Base-by-base conservation (phyloP, 2,888 invertebrate genomes). In the Cryptocephalus moraei region DNA sequence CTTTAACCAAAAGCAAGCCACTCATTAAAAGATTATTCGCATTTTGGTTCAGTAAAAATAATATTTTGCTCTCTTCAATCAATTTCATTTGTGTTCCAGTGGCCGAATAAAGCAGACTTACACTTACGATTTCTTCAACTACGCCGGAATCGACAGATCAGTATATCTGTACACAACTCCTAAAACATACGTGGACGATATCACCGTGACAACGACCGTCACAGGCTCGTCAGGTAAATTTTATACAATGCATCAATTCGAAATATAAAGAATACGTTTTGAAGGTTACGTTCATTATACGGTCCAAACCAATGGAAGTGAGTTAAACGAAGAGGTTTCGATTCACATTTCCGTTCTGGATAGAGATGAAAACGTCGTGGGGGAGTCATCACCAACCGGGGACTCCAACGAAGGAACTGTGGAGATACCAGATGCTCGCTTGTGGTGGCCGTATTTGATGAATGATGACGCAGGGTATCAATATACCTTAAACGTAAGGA, bases 121-220 rank as follows among this genome's bases (percentile, higher is more conserved):
- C 61, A 83, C 86, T 14, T 94, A 96, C 67, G 96, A 97, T 68
- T 97, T 97, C 73, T 95, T 92, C 74, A 96, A 97, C 71, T 97
- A 95, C 68, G 96, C 96, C 11, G 97, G 97, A 10, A 93, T 97
- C 55, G 92, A 96, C 66, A 81, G 97, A 46, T 81, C 91, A 8
- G 95, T 97, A 32, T 79, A 84, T 57, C 69, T 97, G 8, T 90
- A 91, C 69, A n/a, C 3, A 11, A 36, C 36, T 2, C 36, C 36
- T n/a, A 11, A n/a, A 36, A 36, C 12, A 4, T 4, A 6, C 2
- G 6, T 36, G 3, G 12, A 12, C 2, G 36, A 36, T 6, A 36
- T 36, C 12, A 12, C 12, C 4, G 36, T 36, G 4, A 36, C 36
- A n/a, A 91, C 92, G 0, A 79, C 42, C 13, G 8, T 80, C 50